Evolutionary conservation across 2,888 invertebrate species (phyloP).

Genomic region (Chromoteleia sp.): DNA sequence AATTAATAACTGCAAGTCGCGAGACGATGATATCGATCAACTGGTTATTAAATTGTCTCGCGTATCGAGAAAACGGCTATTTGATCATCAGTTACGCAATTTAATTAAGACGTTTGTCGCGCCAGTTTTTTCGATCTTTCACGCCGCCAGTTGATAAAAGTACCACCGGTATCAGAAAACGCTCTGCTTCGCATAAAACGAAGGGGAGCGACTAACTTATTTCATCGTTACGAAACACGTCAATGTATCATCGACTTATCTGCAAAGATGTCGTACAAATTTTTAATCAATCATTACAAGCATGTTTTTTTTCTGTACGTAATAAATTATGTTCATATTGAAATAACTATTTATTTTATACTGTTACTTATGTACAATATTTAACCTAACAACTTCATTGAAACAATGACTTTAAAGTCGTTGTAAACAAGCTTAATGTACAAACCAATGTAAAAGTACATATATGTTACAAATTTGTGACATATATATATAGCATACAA

Average conservation of each 20-base stretch:
- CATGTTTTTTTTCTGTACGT: too few relatives aligned
- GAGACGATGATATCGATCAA: constrained; percentile 74
- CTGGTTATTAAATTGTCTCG: constrained; percentile 77
- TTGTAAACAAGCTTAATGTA: too few relatives aligned
- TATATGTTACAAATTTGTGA: too few relatives aligned
- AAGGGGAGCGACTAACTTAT: constrained; percentile 17
- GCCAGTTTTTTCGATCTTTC: constrained; percentile 16
- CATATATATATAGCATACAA: too few relatives aligned
- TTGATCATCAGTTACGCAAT: constrained; percentile 70
- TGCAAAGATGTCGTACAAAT: neutral
- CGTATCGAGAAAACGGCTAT: constrained; percentile 65
- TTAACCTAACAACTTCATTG: too few relatives aligned
- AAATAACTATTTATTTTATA: too few relatives aligned
- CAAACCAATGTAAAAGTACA: too few relatives aligned
- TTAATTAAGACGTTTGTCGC: constrained; percentile 75
- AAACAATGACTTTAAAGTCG: too few relatives aligned
- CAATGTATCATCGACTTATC: constrained; percentile 15
- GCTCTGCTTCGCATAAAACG: constrained; percentile 18
- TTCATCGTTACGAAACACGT: constrained; percentile 16
- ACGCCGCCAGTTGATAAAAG: constrained; percentile 5
- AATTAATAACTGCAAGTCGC: constrained; percentile 73
- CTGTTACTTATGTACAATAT: too few relatives aligned
- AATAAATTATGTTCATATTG: too few relatives aligned
- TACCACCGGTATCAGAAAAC: constrained; percentile 36
- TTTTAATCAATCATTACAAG: constrained; percentile 3